A percentile compares a stretch with the other conserved stretches of the same genome.
Evolutionary conservation across 2,888 invertebrate genomes (phyloP).

Genomic region (Deroplatys truncata): DNA sequence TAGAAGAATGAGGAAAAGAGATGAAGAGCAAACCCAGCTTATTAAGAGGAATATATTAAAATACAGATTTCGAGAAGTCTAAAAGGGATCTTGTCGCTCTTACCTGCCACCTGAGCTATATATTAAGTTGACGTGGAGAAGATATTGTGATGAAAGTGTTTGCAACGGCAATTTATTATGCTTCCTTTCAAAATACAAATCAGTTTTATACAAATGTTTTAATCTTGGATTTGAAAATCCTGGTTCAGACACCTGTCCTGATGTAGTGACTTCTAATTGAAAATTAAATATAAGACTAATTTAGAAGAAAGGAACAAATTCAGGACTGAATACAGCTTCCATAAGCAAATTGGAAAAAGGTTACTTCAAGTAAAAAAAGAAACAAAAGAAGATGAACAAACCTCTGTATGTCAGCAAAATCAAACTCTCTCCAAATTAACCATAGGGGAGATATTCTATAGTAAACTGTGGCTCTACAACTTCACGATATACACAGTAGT

Average conservation of each 20-base stretch:
- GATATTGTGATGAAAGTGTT: not conserved
- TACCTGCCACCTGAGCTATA: not conserved
- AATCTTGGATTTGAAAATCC: not conserved
- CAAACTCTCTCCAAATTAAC: too few relatives aligned
- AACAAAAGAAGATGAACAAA: not conserved
- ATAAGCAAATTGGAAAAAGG: too few relatives aligned
- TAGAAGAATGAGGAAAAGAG: not conserved
- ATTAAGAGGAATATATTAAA: not conserved
- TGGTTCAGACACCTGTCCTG: not conserved
- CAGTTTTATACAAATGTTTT: not conserved
- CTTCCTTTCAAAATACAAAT: not conserved
- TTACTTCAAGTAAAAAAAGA: not conserved
- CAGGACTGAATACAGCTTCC: not conserved
- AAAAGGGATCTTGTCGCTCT: not conserved
- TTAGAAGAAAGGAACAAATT: not conserved
- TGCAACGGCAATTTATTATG: not conserved
- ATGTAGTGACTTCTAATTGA: not conserved
- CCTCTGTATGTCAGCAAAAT: too few relatives aligned
- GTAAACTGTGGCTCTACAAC: too few relatives aligned
- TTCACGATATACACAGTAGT: too few relatives aligned
- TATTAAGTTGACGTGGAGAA: not conserved
- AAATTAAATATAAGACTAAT: not conserved
- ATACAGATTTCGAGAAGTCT: not conserved
- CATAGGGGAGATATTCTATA: too few relatives aligned
- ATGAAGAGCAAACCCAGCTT: not conserved